phyloP scores from a whole-genome alignment of 2,888 invertebrate genomes.

The Baccha elongata region DNA sequence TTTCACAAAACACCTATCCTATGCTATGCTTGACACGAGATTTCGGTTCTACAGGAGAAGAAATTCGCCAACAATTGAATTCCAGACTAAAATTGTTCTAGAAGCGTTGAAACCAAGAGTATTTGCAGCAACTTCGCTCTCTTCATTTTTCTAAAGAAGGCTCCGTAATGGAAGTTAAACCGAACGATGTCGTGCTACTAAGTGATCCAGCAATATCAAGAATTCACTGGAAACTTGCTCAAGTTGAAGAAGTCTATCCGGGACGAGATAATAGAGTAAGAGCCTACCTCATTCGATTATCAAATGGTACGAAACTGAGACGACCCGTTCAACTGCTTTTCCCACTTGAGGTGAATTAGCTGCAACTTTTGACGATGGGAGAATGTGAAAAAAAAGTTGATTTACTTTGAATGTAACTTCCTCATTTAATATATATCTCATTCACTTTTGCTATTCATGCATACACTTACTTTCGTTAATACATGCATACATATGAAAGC shows the following conservation, averaged over 20 bases:
- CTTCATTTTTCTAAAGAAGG: conserved; percentile 5
- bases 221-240: conserved; percentile 38
- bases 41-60: background rate
- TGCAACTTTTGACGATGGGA: conserved; percentile 4
- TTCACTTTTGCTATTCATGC: no score
- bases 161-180: background rate
- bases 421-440: no score
- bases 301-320: conserved; percentile 45
- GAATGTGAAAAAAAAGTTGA: conserved; percentile 23
- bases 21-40: background rate
- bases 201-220: conserved; percentile 42
- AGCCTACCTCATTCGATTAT: conserved; percentile 35
- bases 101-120: conserved; percentile 20
- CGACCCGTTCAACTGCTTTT: conserved; percentile 51
- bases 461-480: no score
- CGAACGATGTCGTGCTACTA: conserved; percentile 42
- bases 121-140: conserved; percentile 32
- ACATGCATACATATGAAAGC: no score
- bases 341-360: conserved; percentile 11
- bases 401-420: background rate
- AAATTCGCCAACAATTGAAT: conserved; percentile 7
- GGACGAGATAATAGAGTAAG: conserved; percentile 48
- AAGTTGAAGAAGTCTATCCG: conserved; percentile 42
- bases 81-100: conserved; percentile 5
- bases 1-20: background rate